Base-by-base conservation (phyloP, 1,140 invertebrate species). In the Aporrectodea caliginosa region DNA sequence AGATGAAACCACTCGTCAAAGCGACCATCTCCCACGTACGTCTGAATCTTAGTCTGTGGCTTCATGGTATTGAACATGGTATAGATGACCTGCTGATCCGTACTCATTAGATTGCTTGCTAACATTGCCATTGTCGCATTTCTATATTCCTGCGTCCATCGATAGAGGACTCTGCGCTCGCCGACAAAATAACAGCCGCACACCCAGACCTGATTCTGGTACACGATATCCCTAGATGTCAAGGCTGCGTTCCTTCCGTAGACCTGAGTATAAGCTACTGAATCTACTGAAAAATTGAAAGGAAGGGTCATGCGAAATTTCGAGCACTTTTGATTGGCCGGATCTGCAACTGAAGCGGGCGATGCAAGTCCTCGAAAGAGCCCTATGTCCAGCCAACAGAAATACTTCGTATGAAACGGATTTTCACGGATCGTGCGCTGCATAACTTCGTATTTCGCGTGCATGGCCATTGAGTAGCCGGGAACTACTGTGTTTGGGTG, bases 391-490 rank as follows among this genome's bases (percentile, higher is more conserved):
- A 80, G 68, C 79, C 75, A 80, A 22, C 30, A n/a, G 35, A 80
- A 69, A 43, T 80, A 78, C 22, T 69, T 29, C 1, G 2, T 80
- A 16, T 35, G 2, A 27, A 80, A 77, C 14, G 58, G 35, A 68
- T 78, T 78, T 32, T 32, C 31, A 12, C n/a, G 22, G 0, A 69
- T 33, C 27, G 69, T 34, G 1, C 22, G 1, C 2, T 32, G 27
- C 74, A 80, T 71, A 1, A 80, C 16, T 70, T 80, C 79, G 35
- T 80, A 80, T 77, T 86, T 86, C 0, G 83, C 82, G 83, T 86
- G 85, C 79, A 84, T 84, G 22, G 82, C 82, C 82, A 83, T 83
- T 27, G 84, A 82, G 34, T 85, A 85, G 29, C 82, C 81, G 2
- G 83, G 71, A 76, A 80, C 32, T 1, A 80, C 75, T 16, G 79